Base-by-base conservation (phyloP, 2,888 invertebrate species). In the Chydorus sphaericus region DNA sequence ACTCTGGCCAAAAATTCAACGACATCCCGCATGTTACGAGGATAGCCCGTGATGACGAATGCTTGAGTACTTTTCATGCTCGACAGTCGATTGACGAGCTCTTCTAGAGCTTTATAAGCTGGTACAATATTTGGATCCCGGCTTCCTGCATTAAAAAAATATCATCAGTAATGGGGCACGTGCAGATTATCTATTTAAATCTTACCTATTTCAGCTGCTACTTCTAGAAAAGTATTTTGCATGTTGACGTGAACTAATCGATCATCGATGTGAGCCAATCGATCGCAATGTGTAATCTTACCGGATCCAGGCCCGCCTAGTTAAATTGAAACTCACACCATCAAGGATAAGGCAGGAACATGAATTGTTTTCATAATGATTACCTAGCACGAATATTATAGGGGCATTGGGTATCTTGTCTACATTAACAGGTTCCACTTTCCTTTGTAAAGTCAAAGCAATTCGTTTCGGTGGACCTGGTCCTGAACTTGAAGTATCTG, bases 241-340 rank as follows among this genome's bases (percentile, higher is more conserved):
- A 90, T 89, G 70, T 90, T 90, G 70, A 90, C 86, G 71, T 90
- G 90, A 50, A 83, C 82, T 54, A 88, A 77, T 44, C 87, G 87
- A 58, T 82, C 80, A 63, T 84, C 80, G 72, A 90, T 89, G 72
- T 87, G 84, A 80, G 85, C 85, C 66, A 89, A 75, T 66, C 83
- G 86, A 71, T 90, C 91, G 74, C 94, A 94, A 71, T 94, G 93
- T 66, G 94, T 94, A 75, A 94, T 93, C 82, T 94, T 94, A 48
- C 94, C 94, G 72, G 91, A 91, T 64, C 93, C 94, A 61, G 94
- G 94, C 61, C 94, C 94, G 66, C 94, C 91, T 86, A 65, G 56
- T 6, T 26, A 23, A 26, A 11, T 11, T 39, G 37, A 57, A n/a
- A 48, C 18, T 63, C 61, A 61, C 59, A 55, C 26, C 62, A 26